Evolutionary conservation across 2,888 invertebrate species (phyloP).

Genomic region (Folsomia manolachei): DNA sequence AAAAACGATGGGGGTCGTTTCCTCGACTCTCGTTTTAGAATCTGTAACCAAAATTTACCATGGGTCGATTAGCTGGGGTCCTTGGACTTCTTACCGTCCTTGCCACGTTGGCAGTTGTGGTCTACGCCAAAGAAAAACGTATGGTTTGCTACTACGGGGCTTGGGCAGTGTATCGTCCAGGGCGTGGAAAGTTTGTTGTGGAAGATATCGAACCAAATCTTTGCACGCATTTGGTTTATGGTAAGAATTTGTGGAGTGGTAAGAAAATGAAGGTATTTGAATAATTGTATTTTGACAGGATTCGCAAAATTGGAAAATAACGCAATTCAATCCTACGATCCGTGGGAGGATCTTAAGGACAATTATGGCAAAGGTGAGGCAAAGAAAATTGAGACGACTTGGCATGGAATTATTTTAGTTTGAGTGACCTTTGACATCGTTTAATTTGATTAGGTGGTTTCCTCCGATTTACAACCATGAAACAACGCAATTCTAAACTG

Average conservation of each 20-base stretch:
- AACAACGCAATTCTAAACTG: constrained; percentile 52
- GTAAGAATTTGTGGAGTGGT: no score
- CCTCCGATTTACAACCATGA: constrained; percentile 52
- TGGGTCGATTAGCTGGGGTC: no score
- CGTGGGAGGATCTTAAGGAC: constrained; percentile 53
- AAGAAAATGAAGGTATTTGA: no score
- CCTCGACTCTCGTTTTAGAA: no score
- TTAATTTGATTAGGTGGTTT: constrained; percentile 49
- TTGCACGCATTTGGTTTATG: constrained; percentile 54
- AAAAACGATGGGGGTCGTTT: not conserved
- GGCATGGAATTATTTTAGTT: no score
- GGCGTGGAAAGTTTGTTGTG: constrained; percentile 52
- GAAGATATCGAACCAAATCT: constrained; percentile 53
- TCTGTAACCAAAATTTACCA: no score
- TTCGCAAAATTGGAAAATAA: constrained; percentile 52
- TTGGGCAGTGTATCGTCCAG: constrained; percentile 52
- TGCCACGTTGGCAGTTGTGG: not conserved
- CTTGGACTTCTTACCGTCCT: no score
- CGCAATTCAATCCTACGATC: constrained; percentile 52
- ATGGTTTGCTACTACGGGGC: constrained; percentile 52
- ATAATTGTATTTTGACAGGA: no score
- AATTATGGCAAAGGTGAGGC: constrained; percentile 52
- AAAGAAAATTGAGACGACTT: no score
- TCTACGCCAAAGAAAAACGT: constrained; percentile 12
- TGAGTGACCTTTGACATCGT: not conserved